Conservation (phyloP, 2,797 vertebrate genomes). For the Poecilia wingei region DNA sequence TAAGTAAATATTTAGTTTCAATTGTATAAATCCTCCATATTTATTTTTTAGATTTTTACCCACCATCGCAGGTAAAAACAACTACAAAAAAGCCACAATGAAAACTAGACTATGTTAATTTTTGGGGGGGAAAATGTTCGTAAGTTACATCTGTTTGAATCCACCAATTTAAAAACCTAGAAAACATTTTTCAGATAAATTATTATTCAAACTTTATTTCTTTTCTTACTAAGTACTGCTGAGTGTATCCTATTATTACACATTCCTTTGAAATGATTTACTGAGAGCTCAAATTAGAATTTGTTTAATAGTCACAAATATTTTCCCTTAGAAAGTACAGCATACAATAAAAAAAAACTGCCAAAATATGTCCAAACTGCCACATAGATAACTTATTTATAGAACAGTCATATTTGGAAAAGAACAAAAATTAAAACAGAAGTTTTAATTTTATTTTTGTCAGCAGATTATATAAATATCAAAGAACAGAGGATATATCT, state of each 20-base stretch:
- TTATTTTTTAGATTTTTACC: neutral
- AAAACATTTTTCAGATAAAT: neutral
- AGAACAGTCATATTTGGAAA: neutral
- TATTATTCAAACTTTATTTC: neutral
- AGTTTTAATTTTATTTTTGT: constrained; percentile 40
- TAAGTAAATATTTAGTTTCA: neutral
- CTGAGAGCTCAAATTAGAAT: neutral
- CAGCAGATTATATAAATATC: constrained; percentile 38
- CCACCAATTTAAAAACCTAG: neutral
- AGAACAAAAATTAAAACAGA: neutral
- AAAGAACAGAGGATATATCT: constrained; percentile 21
- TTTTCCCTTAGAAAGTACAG: neutral
- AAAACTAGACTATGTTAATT: neutral
- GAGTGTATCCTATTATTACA: neutral
- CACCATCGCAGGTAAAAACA: neutral
- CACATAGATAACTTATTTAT: neutral
- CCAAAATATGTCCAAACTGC: neutral
- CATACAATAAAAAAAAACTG: neutral
- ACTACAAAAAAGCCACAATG: neutral
- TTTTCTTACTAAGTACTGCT: neutral
- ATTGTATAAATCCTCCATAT: neutral
- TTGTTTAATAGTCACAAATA: neutral
- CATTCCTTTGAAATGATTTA: neutral
- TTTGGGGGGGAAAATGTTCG: neutral
- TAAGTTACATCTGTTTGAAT: neutral